Evolutionary conservation across 2,113 vertebrate genomes (phyloP).

Genomic region (Todiramphus chloris): DNA sequence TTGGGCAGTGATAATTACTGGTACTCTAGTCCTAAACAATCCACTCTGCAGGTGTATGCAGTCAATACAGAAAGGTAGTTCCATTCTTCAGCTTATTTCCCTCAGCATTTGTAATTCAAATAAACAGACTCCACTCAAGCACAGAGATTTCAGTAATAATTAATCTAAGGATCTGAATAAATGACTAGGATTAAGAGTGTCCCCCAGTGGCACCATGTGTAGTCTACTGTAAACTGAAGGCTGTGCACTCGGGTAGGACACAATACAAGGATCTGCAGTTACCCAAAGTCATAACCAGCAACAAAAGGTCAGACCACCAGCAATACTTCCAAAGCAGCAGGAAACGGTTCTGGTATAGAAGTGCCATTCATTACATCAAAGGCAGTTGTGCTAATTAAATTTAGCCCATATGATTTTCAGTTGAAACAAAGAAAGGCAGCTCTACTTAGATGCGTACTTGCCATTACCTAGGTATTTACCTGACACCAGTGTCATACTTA

Average conservation of each 20-base stretch:
- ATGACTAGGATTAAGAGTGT: slow-evolving; percentile 23
- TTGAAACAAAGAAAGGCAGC: neutral
- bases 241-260: neutral
- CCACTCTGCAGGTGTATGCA: neutral
- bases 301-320: neutral
- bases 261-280: neutral
- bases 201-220: neutral
- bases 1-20: neutral
- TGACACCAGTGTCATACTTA: neutral
- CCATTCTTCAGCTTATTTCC: neutral
- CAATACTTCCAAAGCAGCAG: neutral
- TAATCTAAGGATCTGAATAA: slow-evolving; percentile 23
- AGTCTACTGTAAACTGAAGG: neutral
- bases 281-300: neutral
- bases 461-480: neutral
- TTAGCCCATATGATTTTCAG: neutral
- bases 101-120: neutral
- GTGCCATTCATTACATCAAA: neutral
- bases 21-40: neutral
- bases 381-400: neutral
- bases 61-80: neutral
- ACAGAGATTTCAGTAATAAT: slow-evolving; percentile 6
- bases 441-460: neutral
- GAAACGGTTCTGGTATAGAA: neutral
- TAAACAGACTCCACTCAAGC: neutral